Evolutionary conservation across 1,140 invertebrate genomes (phyloP), one percentile per base, ranked within the genome.

Genomic region (Anadara kagoshimensis): DNA sequence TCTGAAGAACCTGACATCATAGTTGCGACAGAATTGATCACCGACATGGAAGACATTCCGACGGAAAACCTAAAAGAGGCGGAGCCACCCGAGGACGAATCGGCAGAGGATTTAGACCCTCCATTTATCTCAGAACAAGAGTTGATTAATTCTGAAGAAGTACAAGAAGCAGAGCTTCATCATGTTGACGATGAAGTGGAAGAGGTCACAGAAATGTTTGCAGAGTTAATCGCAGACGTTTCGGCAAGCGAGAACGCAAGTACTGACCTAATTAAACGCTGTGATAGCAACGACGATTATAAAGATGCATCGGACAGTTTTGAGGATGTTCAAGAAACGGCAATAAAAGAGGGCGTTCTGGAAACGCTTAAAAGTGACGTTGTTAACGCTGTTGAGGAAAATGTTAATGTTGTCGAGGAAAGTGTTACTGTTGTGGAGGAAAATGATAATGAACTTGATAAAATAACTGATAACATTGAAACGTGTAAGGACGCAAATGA

Each of bases 361-460:
- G 14, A 43, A n/a, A 56, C 10, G 20, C 10, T 56, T 20, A 12
- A n/a, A 22, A 54, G 24, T 20, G 24, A 54, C 36, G 36, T 11
- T 26, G 14, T 5, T 47, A 62, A 62, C 26, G 26, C 16, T 16
- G 43, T 47, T 26, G 26, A 4, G 12, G 26, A 29, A 26, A 8
- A 20, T 41, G 26, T 41, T 18, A 45, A 53, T 36, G 45, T 7
- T 10, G 53, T 29, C 7, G 62, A 64, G 20, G 62, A 64, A 64
- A 64, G 62, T 64, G 26, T 41, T 18, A 45, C 29, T 36, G 45
- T 7, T 10, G 53, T 29, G 5, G 62, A 64, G 20, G 62, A 64
- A 64, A 64, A 45, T 64, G 62, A 64, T 22, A 64, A 53, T 64
- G 62, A 51, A 36, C 41, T 64, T 41, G 62, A 64, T 14, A 64